Conservation (phyloP, 2,888 invertebrate genomes). For the Athalia cordata region DNA sequence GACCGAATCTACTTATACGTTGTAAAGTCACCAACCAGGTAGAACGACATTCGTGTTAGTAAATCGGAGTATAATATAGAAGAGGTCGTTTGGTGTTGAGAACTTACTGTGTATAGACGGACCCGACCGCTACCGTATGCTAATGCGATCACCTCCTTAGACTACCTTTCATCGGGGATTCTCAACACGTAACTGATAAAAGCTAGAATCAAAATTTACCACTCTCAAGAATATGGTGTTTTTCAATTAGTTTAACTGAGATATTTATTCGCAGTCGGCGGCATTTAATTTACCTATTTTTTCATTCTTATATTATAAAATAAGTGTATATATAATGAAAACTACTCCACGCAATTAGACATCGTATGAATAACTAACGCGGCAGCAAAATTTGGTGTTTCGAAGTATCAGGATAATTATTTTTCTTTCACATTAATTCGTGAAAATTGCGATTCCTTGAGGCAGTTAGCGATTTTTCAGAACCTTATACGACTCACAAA, state of each 20-base stretch:
- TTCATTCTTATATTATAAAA: too few species aligned
- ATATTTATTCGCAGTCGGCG: too few species aligned
- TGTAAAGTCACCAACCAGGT: too few species aligned
- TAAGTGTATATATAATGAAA: too few species aligned
- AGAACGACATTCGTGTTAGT: background rate
- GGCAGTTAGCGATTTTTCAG: background rate
- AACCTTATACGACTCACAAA: background rate
- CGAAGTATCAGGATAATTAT: too few species aligned
- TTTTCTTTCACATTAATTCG: background rate
- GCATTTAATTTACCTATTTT: too few species aligned
- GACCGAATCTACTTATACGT: background rate
- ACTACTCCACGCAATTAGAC: too few species aligned
- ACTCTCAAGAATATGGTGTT: background rate
- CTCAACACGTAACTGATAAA: conserved; percentile 43
- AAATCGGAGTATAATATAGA: background rate
- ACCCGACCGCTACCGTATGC: conserved; percentile 42
- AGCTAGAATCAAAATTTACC: conserved; percentile 23
- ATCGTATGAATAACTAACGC: too few species aligned
- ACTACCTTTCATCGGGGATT: conserved; percentile 23
- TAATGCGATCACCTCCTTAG: conserved; percentile 22
- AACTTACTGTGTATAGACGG: background rate
- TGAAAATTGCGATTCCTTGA: background rate
- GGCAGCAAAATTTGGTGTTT: too few species aligned
- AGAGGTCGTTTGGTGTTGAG: conserved; percentile 8
- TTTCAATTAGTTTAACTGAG: too few species aligned